Base-by-base conservation (phyloP, 2,113 vertebrate species). In the Eptesicus fuscus region DNA sequence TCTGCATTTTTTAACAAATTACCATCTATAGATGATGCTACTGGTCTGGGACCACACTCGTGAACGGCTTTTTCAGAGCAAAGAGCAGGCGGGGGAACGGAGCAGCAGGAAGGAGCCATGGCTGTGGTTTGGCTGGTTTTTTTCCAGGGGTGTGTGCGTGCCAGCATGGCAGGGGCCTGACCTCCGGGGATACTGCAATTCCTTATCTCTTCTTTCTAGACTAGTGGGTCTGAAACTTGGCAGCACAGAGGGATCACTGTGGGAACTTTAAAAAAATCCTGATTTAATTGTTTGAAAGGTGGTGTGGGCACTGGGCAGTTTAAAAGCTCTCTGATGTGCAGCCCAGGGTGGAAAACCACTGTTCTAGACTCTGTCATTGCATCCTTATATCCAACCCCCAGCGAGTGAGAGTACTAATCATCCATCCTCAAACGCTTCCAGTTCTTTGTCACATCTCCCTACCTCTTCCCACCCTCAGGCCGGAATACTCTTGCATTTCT, bases 251-350 rank as follows among this genome's bases (percentile, higher is more conserved):
- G 20, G 51, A 17, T 84, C 71, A 51, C 18, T 76, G 63, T 20
- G 61, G 77, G 44, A 88, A 49, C 49, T 56, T 84, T 40, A 70
- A 93, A 74, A 82, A 67, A 88, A 2, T 16, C 10, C 56, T 28
- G 37, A 51, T 67, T 80, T 51, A 84, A 47, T 77, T 49, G 14
- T 83, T 94, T 67, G 18, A 70, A 94, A 35, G 71, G 65, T 79
- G 18, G 47, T 80, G 61, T 92, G 92, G 73, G 30, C 65, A 44
- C 4, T 70, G 51, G 59, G 42, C 56, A 4, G 7, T 51, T 40
- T 61, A 7, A 92, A 87, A 53, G 9, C 20, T 73, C 74, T 87
- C 88, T 83, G 82, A 35, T 63, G 35, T 44, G 22, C 23, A 61
- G 63, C 5, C 40, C 13, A 9, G 9, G 20, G 74, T 69, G 56